Base-by-base conservation (phyloP, 2,113 vertebrate species). In the Chinchilla lanigera region DNA sequence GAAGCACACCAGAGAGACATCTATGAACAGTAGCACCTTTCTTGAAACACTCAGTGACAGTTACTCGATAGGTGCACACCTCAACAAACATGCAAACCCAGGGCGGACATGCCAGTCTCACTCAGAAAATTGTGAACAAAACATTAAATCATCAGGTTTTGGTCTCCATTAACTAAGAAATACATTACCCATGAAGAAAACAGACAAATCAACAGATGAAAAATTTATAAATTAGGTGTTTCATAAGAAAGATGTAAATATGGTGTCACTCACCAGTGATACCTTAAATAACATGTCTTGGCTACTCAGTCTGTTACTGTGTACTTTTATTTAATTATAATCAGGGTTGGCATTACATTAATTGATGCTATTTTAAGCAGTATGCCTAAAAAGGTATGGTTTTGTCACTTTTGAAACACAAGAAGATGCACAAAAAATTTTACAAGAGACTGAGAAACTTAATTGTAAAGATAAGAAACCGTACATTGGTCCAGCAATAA, bases 371-470 rank as follows among this genome's bases (percentile, higher is more conserved):
- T 90, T 83, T 90, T 82, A 97, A 91, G 52, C 47, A 94, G 6
- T 11, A 85, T 85, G 33, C 20, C 84, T 80, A 94, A 84, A 96
- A 95, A 94, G 47, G 92, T 61, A 50, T 50, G 9, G 47, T 50
- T 50, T 50, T 50, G 47, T 50, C 47, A 50, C 9, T 50, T 99
- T 50, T 50, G 47, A 99, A 98, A 98, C 98, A 52, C 97, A 99
- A 90, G 99, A 99, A 98, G 99, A 99, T 95, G 99, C 99, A 24
- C 98, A 99, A 98, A 99, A 99, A 98, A 98, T 99, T 97, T 98
- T 99, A 81, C 98, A 98, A 95, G 98, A 99, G 97, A 98, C 97
- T 92, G 98, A 98, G 92, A 98, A 98, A 75, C 96, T 99, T 96
- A 98, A 96, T 96, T 99, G 99, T 94, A 99, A 98, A 92, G 99